Evolutionary conservation across 2,888 invertebrate genomes (phyloP), one percentile per base, ranked within the genome.

Genomic region (Leptarthrus brevirostris): DNA sequence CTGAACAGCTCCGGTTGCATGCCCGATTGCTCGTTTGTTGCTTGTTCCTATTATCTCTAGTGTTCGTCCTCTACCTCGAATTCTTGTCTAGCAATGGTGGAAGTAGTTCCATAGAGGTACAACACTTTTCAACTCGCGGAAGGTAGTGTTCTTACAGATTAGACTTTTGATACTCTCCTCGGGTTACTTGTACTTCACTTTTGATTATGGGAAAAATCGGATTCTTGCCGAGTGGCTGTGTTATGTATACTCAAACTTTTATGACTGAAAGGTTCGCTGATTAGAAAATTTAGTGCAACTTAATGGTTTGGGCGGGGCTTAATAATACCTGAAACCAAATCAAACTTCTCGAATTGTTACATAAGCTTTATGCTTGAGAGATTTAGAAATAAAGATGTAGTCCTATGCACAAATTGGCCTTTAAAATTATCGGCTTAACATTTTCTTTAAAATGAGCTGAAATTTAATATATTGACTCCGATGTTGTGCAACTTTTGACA

Each of bases 71-170:
- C 47, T 14, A 16, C 16, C 24, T 56, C 20, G 47, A 36, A 40
- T 56, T 16, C 36, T 61, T 44, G 14, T 66, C 47, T 66, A 49
- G 24, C 26, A 14, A 8, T 20, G 36, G 24, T 47, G 30, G 47
- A 26, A 30, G 26, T 47, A 44, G 26, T 66, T 47, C 47, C 44
- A 49, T 36, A n/a, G 40, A 5, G 40, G 44, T 26, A n/a, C 8
- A 12, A 12, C 34, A 18, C 24, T 18, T 12, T 44, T 22, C 6
- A 24, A 72, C 53, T 54, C 69, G 56, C 74, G 69, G 72, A 69
- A 69, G 76, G 73, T 74, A 71, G 56, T 76, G 72, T 66, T 76
- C 74, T 73, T 58, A 66, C 61, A 14, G 53, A 44, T 44, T 44
- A 44, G 16, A 44, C 12, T 8, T 16, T 44, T 40, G 61, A 61